phyloP scores from a whole-genome alignment of 2,113 vertebrate genomes.

The Oreochromis aureus region DNA sequence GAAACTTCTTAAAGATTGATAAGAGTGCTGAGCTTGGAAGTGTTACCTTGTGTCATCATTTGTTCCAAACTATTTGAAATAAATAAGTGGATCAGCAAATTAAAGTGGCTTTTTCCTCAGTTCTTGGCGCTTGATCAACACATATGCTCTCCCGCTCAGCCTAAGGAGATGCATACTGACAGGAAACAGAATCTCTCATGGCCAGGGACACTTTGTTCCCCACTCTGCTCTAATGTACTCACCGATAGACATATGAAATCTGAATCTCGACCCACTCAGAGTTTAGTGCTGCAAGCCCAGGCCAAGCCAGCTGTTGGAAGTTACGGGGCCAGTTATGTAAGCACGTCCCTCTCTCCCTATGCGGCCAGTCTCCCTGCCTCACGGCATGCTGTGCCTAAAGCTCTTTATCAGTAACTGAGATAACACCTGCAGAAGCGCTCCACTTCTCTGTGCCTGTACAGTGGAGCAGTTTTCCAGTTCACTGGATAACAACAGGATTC shows the following conservation, averaged over 20 bases:
- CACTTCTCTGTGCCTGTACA: constrained; percentile 3
- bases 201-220: constrained; percentile 32
- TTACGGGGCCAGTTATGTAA: constrained; percentile 44
- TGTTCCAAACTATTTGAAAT: constrained; percentile 20
- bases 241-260: constrained; percentile 32
- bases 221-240: not conserved
- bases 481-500: constrained; percentile 14
- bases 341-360: constrained; percentile 12
- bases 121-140: constrained; percentile 23
- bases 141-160: constrained; percentile 16
- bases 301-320: constrained; percentile 44
- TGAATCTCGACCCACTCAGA: constrained; percentile 17
- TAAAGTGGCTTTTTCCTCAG: not conserved
- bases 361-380: not conserved
- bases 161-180: constrained; percentile 21
- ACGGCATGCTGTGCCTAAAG: constrained; percentile 21
- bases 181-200: constrained; percentile 20
- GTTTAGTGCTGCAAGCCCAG: constrained; percentile 16
- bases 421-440: constrained; percentile 50
- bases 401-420: constrained; percentile 48
- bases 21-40: not conserved
- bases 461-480: not conserved
- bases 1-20: not conserved
- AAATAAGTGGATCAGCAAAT: constrained; percentile 3
- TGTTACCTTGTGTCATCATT: not conserved